phyloP scores from a whole-genome alignment of 2,888 invertebrate genomes.

The Sussaba pulchella region DNA sequence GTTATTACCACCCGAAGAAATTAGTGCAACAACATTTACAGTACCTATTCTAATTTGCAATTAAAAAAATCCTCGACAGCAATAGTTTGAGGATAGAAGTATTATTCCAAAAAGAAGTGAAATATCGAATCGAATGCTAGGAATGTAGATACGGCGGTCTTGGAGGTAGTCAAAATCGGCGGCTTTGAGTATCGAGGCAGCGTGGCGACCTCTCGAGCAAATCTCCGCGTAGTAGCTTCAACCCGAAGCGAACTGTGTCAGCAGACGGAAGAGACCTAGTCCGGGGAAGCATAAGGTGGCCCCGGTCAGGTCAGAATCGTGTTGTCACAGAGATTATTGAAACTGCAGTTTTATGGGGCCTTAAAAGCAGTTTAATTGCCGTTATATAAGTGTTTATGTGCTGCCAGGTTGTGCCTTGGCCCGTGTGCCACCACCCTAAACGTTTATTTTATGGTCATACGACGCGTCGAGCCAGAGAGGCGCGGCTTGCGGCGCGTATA shows the following conservation, averaged over 20 bases:
- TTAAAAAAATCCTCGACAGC: too few species aligned
- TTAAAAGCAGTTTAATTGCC: conserved; percentile 85
- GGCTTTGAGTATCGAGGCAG: background rate
- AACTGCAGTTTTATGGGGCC: conserved; percentile 84
- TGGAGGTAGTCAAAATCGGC: background rate
- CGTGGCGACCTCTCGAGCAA: conserved; percentile 6
- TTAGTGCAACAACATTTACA: conserved; percentile 18
- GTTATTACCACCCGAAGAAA: conserved; percentile 12
- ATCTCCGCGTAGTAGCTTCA: conserved; percentile 7
- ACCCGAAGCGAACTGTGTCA: conserved; percentile 56
- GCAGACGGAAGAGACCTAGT: conserved; percentile 60
- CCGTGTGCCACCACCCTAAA: conserved; percentile 83
- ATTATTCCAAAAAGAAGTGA: background rate
- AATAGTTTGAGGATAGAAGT: background rate
- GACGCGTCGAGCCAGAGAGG: conserved; percentile 73
- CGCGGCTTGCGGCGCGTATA: conserved; percentile 74
- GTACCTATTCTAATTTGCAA: background rate
- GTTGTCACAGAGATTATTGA: conserved; percentile 85
- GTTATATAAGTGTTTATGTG: conserved; percentile 85
- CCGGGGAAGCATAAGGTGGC: conserved; percentile 66
- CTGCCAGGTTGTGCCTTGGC: conserved; percentile 81
- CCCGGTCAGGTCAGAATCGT: conserved; percentile 82
- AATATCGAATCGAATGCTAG: conserved; percentile 2
- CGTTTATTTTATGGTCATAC: conserved; percentile 84
- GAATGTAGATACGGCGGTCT: background rate